Evolutionary conservation across 2,797 vertebrate species (phyloP).

Genomic region (Rhabdophis nuchalis): DNA sequence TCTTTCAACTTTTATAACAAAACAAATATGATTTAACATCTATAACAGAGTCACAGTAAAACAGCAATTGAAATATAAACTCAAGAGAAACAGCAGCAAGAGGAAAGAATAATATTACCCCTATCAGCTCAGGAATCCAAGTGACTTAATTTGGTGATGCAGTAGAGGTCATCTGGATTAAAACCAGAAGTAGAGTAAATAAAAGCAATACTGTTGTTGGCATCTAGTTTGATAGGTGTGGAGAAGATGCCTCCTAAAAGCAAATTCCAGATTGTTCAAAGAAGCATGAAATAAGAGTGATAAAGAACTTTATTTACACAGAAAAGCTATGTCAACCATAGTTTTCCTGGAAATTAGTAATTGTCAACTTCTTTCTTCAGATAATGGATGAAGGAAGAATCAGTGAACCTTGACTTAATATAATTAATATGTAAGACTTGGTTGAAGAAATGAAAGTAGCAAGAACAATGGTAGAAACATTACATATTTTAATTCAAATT

Average conservation of each 20-base stretch:
- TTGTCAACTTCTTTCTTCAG: neutral
- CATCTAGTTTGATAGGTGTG: neutral
- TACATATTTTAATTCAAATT: neutral
- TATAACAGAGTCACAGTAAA: neutral
- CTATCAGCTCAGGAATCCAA: neutral
- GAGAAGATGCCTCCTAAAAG: neutral
- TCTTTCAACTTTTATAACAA: neutral
- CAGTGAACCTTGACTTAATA: neutral
- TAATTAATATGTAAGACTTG: neutral
- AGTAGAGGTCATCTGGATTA: neutral
- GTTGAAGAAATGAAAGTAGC: neutral
- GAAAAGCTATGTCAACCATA: neutral
- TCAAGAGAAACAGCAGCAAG: neutral
- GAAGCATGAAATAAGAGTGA: neutral
- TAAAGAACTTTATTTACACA: neutral
- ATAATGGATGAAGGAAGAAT: neutral
- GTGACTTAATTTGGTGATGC: neutral
- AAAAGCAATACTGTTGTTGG: neutral
- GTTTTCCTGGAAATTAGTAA: neutral
- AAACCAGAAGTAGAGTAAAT: neutral
- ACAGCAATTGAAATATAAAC: neutral
- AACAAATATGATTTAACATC: neutral
- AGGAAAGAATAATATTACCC: neutral
- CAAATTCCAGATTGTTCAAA: neutral
- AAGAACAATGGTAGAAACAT: neutral